Evolutionary conservation across 2,113 vertebrate species (phyloP).

Genomic region (Phalacrocorax aristotelis): DNA sequence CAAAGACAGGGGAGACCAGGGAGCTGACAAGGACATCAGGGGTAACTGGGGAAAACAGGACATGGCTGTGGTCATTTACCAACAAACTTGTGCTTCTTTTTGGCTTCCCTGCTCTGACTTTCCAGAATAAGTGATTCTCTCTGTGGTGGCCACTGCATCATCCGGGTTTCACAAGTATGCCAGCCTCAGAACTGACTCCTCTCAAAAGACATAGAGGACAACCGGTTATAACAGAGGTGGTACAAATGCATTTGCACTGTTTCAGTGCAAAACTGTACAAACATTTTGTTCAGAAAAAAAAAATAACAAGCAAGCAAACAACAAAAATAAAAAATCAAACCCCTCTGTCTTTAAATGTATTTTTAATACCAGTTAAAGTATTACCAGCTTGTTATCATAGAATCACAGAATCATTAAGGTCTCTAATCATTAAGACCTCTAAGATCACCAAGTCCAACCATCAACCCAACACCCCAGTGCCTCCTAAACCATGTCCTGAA

Average conservation of each 20-base stretch:
- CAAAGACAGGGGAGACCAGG: background rate
- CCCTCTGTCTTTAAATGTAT: background rate
- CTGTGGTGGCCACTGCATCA: background rate
- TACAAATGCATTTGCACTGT: background rate
- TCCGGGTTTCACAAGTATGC: fast-evolving
- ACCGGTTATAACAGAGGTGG: background rate
- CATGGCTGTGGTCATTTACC: background rate
- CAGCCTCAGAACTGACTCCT: background rate
- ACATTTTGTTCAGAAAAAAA: background rate
- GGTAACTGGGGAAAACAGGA: background rate
- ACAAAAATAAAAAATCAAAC: background rate
- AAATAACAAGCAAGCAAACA: too few species aligned
- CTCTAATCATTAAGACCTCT: too few species aligned
- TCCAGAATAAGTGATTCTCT: background rate
- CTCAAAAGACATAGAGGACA: background rate
- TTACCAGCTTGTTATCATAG: background rate
- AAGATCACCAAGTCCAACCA: too few species aligned
- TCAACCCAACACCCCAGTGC: too few species aligned
- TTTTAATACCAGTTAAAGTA: background rate
- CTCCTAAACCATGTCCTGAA: too few species aligned
- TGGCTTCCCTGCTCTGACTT: background rate
- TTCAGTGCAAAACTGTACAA: background rate
- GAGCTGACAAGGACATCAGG: background rate
- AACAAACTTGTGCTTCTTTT: background rate
- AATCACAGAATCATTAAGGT: too few species aligned